Base-by-base conservation (phyloP, 2,113 vertebrate species). In the Zonotrichia leucophrys region DNA sequence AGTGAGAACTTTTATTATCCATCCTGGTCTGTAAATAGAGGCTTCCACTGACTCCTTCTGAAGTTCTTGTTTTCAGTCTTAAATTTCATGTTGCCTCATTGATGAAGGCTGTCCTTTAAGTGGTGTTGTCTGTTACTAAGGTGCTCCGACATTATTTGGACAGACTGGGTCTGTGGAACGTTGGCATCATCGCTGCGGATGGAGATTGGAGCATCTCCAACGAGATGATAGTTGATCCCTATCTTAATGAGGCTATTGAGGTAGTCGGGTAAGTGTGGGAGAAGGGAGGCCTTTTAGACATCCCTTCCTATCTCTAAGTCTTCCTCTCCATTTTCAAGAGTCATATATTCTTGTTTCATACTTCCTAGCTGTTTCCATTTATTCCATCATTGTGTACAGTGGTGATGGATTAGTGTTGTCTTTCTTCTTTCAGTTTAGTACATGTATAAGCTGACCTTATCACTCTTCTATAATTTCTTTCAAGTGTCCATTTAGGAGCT, bases 141-240 rank as follows among this genome's bases (percentile, higher is more conserved):
- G 98, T 99, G 64, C 98, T 99, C 82, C 98, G 98, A 86, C 86
- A 98, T 42, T 97, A 49, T 85, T 97, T 99, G 98, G 98, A 99
- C 97, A 98, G 95, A 97, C 97, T 98, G 84, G 98, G 98, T 95
- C 98, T 99, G 55, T 91, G 84, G 75, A 97, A 96, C 73, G 30
- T 98, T 69, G 98, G 98, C 95, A 98, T 99, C 98, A 98, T 99
- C 67, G 98, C 98, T 70, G 98, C 99, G 24, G 99, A 99, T 87
- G 98, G 98, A 81, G 88, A 98, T 62, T 99, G 99, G 99, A 97
- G 79, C 62, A 8, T 99, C 96, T 96, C 98, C 67, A 96, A 86
- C 4, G 96, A 97, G 74, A 95, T 99, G 97, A 55, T 97, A 92
- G 49, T 95, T 94, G 98, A 99, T 97, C 97, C 98, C 19, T 97